Evolutionary conservation across 2,888 invertebrate species (phyloP).

Genomic region (Diplolepis rosae): DNA sequence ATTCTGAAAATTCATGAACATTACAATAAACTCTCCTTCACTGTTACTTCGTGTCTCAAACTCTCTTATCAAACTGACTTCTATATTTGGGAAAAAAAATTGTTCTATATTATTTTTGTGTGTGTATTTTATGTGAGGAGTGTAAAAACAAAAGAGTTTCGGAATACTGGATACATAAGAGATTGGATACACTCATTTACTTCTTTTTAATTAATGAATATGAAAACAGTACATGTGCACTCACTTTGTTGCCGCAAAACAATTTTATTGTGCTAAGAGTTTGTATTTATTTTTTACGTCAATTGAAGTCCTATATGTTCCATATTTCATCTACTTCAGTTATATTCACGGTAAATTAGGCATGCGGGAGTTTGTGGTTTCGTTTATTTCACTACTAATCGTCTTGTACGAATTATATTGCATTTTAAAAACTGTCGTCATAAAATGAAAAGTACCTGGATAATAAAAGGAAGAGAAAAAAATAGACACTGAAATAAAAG

Average conservation of each 20-base stretch:
- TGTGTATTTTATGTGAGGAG: too few species aligned
- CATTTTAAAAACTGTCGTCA: conserved; percentile 8
- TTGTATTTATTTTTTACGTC: conserved; percentile 17
- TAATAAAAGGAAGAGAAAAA: background rate
- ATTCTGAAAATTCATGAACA: background rate
- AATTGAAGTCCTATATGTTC: conserved; percentile 17
- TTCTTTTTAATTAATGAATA: conserved; percentile 25
- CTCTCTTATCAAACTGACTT: too few species aligned
- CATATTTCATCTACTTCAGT: conserved; percentile 24
- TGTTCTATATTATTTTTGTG: background rate
- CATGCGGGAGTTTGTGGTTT: conserved; percentile 20
- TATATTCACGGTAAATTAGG: conserved; percentile 15
- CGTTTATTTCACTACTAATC: conserved; percentile 19
- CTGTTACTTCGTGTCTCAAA: background rate
- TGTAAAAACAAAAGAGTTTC: background rate
- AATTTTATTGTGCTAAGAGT: conserved; percentile 13
- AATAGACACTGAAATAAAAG: background rate
- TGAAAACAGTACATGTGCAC: conserved; percentile 30
- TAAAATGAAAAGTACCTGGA: conserved; percentile 13
- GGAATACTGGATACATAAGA: background rate
- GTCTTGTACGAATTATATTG: background rate
- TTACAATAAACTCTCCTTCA: background rate
- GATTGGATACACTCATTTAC: background rate
- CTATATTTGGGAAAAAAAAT: background rate
- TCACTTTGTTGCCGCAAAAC: conserved; percentile 20